phyloP scores from a whole-genome alignment of 2,113 vertebrate genomes.

The Talpa occidentalis region DNA sequence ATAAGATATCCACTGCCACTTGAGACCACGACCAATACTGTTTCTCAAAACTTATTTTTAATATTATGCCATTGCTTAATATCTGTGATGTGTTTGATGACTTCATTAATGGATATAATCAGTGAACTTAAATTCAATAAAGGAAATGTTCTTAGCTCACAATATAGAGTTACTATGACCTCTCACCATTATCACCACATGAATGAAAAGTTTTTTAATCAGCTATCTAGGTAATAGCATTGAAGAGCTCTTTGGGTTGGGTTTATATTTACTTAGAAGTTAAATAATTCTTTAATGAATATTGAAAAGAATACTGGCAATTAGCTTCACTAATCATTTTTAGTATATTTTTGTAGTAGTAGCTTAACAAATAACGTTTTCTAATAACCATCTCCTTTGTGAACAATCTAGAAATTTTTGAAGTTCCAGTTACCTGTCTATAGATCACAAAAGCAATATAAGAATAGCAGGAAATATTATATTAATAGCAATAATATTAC shows the following conservation, averaged over 20 bases:
- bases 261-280: neutral
- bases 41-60: neutral
- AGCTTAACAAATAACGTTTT: neutral
- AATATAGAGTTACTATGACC: neutral
- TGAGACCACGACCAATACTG: neutral
- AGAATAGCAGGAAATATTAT: neutral
- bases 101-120: neutral
- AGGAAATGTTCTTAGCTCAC: neutral
- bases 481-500: neutral
- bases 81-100: neutral
- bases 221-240: neutral
- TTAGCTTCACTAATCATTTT: neutral
- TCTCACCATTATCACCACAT: neutral
- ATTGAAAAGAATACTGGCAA: neutral
- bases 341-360: neutral
- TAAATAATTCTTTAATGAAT: neutral
- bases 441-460: neutral
- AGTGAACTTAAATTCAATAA: neutral
- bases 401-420: neutral
- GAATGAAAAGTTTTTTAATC: neutral
- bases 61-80: neutral
- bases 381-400: neutral
- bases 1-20: neutral
- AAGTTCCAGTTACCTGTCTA: neutral
- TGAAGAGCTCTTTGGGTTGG: neutral